Percentiles rank a stretch among this genome's conserved stretches.
phyloP scores from a whole-genome alignment of 2,113 vertebrate genomes.

The Myiozetetes cayanensis region DNA sequence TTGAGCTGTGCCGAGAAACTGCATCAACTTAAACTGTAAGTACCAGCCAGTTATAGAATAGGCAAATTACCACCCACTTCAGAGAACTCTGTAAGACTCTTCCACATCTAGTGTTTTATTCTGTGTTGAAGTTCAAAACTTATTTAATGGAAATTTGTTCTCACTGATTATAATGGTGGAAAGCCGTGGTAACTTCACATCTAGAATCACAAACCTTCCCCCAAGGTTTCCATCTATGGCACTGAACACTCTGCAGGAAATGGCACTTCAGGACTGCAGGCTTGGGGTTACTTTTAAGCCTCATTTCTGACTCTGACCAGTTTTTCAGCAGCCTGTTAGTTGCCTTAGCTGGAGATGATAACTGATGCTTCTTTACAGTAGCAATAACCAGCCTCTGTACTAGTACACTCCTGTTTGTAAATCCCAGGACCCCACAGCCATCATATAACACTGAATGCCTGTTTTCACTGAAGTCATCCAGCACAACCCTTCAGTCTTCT shows the following conservation, averaged over 20 bases:
- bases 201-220: background rate
- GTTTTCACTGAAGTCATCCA: background rate
- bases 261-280: accelerated
- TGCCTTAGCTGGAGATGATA: background rate
- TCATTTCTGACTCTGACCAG: background rate
- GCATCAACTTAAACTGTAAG: background rate
- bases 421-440: background rate
- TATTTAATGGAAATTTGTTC: background rate
- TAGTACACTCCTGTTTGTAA: background rate
- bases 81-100: background rate
- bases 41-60: background rate
- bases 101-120: background rate
- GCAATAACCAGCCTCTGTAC: background rate
- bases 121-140: background rate
- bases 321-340: background rate
- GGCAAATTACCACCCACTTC: background rate
- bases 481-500: background rate
- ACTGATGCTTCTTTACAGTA: background rate
- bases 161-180: background rate
- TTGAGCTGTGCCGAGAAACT: background rate
- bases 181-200: background rate
- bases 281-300: background rate
- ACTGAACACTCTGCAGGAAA: background rate
- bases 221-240: background rate
- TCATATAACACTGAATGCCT: background rate